Percentiles rank a stretch among this genome's conserved stretches.
Conservation (phyloP, 1,140 invertebrate species). For the Sycobia sp. region DNA sequence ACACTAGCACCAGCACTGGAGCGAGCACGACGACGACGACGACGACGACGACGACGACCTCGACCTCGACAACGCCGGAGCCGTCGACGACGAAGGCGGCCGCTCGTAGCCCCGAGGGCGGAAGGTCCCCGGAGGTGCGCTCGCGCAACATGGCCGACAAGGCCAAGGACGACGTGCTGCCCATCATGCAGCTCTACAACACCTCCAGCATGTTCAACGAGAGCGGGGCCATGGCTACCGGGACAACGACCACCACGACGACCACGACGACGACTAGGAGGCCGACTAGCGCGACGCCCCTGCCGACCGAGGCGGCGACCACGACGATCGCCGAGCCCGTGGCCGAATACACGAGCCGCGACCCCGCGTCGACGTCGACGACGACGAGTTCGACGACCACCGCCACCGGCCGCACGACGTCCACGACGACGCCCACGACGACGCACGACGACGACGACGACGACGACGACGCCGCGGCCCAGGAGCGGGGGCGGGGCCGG, state of each 20-base stretch:
- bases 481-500: neutral
- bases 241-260: neutral
- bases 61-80: neutral
- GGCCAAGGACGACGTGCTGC: constrained; percentile 54
- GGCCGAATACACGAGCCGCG: neutral
- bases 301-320: neutral
- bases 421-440: constrained; percentile 26
- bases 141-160: constrained; percentile 52
- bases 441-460: constrained; percentile 6
- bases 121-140: constrained; percentile 53
- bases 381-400: neutral
- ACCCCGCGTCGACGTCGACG: neutral
- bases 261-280: neutral
- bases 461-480: neutral
- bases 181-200: constrained; percentile 59
- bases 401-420: neutral
- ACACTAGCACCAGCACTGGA: neutral
- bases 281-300: constrained; percentile 27
- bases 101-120: neutral
- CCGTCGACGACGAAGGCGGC: neutral
- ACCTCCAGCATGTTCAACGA: constrained; percentile 56
- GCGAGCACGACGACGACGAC: neutral
- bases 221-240: constrained; percentile 28
- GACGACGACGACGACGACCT: constrained; percentile 22
- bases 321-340: constrained; percentile 13